Percentiles rank a stretch among this genome's conserved stretches.
Conservation (phyloP, 2,113 vertebrate species). For the Pelvicachromis taeniatus region DNA sequence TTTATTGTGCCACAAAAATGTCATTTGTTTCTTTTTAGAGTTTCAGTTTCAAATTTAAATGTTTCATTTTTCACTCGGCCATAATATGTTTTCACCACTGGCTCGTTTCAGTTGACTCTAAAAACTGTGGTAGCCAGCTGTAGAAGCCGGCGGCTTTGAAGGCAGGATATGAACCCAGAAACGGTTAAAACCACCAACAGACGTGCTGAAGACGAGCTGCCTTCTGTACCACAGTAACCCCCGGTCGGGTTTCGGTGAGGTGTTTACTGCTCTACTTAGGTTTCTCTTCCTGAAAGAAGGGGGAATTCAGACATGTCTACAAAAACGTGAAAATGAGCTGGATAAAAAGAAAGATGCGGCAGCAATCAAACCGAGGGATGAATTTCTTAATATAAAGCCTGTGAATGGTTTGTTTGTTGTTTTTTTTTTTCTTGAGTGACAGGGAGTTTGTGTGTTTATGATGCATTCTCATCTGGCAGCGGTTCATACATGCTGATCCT, state of each 20-base stretch:
- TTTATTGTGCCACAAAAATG: neutral
- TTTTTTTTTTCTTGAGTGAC: neutral
- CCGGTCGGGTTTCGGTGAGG: neutral
- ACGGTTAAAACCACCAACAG: slow-evolving; percentile 22
- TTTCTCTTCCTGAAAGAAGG: neutral
- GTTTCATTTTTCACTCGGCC: neutral
- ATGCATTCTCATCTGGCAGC: neutral
- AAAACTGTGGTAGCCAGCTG: neutral
- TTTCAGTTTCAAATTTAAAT: neutral
- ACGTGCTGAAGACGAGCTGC: neutral
- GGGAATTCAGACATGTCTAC: neutral
- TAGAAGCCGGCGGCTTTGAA: neutral
- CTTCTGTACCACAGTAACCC: neutral
- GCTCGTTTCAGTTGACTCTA: neutral
- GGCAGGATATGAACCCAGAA: slow-evolving; percentile 7
- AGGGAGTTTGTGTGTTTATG: neutral
- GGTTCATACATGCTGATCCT: neutral
- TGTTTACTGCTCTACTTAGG: neutral
- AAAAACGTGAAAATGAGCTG: neutral
- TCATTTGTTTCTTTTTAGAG: neutral
- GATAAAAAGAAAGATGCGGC: neutral
- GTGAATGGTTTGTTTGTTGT: neutral
- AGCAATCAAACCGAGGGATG: neutral
- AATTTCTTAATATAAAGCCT: neutral
- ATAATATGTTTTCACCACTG: neutral